Evolutionary conservation across 1,140 invertebrate species (phyloP).

Genomic region (Lethrus apterus): DNA sequence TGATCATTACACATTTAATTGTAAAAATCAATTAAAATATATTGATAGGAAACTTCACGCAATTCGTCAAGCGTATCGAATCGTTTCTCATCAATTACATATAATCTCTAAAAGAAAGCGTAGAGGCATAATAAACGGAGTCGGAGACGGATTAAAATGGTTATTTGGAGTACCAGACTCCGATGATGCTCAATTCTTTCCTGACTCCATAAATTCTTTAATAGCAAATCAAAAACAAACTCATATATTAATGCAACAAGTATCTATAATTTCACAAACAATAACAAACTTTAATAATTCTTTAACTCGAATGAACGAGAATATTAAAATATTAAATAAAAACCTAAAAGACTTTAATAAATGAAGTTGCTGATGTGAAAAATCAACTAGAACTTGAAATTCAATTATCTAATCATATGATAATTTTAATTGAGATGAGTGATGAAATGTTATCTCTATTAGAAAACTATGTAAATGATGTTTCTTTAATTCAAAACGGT

Average conservation of each 20-base stretch:
- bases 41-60: slow-evolving; percentile 13
- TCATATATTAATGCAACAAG: slow-evolving; percentile 23
- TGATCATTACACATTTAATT: too few species aligned
- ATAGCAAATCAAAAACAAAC: slow-evolving; percentile 21
- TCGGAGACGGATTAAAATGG: slow-evolving; percentile 27
- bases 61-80: slow-evolving; percentile 7
- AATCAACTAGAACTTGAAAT: too few species aligned
- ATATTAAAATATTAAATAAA: too few species aligned
- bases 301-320: too few species aligned
- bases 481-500: too few species aligned
- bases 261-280: slow-evolving; percentile 17
- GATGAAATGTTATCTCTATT: too few species aligned
- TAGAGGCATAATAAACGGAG: slow-evolving; percentile 26
- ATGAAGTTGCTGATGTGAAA: too few species aligned
- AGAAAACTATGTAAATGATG: too few species aligned
- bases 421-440: too few species aligned
- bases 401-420: too few species aligned
- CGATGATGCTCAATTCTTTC: slow-evolving; percentile 24
- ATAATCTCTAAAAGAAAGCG: slow-evolving; percentile 13
- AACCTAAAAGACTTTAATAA: too few species aligned
- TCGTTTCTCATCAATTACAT: slow-evolving; percentile 3
- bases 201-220: slow-evolving; percentile 19
- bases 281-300: too few species aligned
- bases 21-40: slow-evolving; percentile 13
- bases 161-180: slow-evolving; percentile 27